Conservation (phyloP, 35 echinoderm and acorn worm species). For the Ophiothrix spiculata region DNA sequence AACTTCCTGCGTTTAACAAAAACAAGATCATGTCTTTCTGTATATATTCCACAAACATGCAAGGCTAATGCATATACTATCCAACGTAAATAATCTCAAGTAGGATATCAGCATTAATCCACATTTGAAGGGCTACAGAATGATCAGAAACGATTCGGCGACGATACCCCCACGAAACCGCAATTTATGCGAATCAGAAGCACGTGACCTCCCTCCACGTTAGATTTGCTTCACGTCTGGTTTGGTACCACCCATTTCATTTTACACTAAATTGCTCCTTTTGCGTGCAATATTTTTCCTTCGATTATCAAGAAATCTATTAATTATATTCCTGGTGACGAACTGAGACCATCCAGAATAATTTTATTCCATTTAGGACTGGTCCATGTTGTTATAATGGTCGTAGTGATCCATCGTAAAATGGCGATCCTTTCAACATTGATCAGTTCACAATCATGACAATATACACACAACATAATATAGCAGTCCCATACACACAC, state of each 20-base stretch:
- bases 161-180: background rate
- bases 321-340: background rate
- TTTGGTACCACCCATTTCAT: slow-evolving; percentile 12
- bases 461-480: background rate
- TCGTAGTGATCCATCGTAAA: background rate
- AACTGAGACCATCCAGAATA: background rate
- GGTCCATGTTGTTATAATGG: background rate
- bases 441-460: background rate
- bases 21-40: background rate
- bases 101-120: no score
- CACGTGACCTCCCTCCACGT: slow-evolving; percentile 9
- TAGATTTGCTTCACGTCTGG: slow-evolving; percentile 8
- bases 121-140: background rate
- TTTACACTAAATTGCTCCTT: background rate
- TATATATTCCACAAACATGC: background rate
- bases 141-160: background rate
- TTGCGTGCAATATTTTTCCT: background rate
- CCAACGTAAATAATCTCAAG: no score
- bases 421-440: slow-evolving; percentile 16
- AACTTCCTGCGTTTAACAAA: slow-evolving; percentile 14
- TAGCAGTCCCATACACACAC: slow-evolving; percentile 7
- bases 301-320: background rate
- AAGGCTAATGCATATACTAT: no score
- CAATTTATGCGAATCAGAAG: slow-evolving; percentile 4
- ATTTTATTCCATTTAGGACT: background rate